These are phyloP conservation scores for Macrobrachium nipponense DNA, from an alignment of 1,140 invertebrate species.

Conservation along the genomic window DNA sequence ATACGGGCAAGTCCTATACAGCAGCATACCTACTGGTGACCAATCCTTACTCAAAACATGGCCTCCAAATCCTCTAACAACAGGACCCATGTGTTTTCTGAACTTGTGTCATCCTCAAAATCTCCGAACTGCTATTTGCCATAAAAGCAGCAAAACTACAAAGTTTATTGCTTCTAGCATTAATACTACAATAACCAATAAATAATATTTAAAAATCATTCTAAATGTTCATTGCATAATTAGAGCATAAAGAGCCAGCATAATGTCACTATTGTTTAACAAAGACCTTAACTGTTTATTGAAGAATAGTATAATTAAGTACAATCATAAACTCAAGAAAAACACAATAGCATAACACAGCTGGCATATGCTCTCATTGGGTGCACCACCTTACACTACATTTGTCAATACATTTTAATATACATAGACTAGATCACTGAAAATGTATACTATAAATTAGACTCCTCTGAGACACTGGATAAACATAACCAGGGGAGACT, in stretches of 20 bases:
- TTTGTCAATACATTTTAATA: slow-evolving; percentile 58
- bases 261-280: slow-evolving; percentile 44
- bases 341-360: slow-evolving; percentile 42
- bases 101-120: slow-evolving; percentile 47
- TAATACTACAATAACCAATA: slow-evolving; percentile 57
- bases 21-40: too few species aligned
- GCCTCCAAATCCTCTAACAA: slow-evolving; percentile 23
- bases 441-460: slow-evolving; percentile 41
- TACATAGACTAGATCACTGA: slow-evolving; percentile 59
- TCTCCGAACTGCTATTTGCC: slow-evolving; percentile 50
- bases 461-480: slow-evolving; percentile 32
- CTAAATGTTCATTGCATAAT: slow-evolving; percentile 61
- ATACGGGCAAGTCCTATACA: too few species aligned
- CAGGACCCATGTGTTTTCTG: slow-evolving; percentile 57
- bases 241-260: slow-evolving; percentile 46
- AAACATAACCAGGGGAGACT: slow-evolving; percentile 37
- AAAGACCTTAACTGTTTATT: slow-evolving; percentile 11
- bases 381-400: slow-evolving; percentile 57
- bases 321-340: slow-evolving; percentile 32
- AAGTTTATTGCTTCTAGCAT: slow-evolving; percentile 60
- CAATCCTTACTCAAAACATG: slow-evolving; percentile 23
- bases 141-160: slow-evolving; percentile 60
- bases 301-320: slow-evolving; percentile 50
- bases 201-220: slow-evolving; percentile 46
- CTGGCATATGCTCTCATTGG: slow-evolving; percentile 51